Evolutionary conservation across 2,888 invertebrate genomes (phyloP), one percentile per base, ranked within the genome.

Genomic region (Malthinus seriepunctatus): DNA sequence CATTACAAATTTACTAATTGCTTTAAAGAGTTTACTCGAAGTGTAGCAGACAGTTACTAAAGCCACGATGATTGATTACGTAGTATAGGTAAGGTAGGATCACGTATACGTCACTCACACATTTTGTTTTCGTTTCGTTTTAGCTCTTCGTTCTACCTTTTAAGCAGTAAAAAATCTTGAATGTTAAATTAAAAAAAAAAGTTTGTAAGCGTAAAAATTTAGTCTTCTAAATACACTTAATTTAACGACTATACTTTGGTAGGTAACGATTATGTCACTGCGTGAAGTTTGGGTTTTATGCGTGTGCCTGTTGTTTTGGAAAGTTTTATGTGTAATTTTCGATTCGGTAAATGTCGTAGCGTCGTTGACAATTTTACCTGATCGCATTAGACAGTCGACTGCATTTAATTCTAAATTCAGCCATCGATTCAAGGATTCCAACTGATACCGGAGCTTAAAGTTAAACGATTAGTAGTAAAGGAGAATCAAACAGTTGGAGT

Each of bases 61-160:
- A 69, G 67, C 67, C 67, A 49, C 62, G 66, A 70, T 71, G 71
- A 71, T 71, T 71, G 71, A 71, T 71, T 70, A 66, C 69, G 67
- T 60, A 55, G 64, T 65, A 65, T 62, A 64, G 64, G 64, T 64
- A 62, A 64, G 64, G 64, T 64, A 62, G 63, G 65, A 63, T 67
- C 67, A 65, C 62, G 60, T 58, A 63, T 58, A 60, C 65, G 65
- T 67, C 67, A 67, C 60, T 61, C 58, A 57, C 65, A 67, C 63
- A 58, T 60, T 63, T 59, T 52, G 63, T 61, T 63, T 65, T 65
- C 49, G 37, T 60, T 60, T 23, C 48, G 59, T 47, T 56, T 48
- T 45, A 44, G 47, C 49, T 58, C 60, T 60, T 57, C 60, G 55
- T 62, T 51, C 23, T 23, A 23, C 23, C 23, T 23, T 23, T 2